Evolutionary conservation across 2,888 invertebrate genomes (phyloP).

Genomic region (Hydroisotoma schaefferi): DNA sequence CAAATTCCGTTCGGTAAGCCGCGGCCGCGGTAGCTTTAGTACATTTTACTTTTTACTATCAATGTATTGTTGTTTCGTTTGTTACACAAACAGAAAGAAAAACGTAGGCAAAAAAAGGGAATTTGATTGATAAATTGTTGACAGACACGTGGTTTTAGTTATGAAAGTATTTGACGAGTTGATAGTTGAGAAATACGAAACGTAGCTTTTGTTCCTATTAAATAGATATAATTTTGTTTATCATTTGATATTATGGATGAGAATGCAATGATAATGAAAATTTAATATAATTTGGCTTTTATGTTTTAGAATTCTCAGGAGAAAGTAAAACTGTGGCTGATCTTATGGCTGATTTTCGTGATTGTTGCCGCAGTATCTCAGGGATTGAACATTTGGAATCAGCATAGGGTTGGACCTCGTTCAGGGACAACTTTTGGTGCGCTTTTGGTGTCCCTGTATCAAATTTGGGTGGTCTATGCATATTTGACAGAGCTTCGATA

Average conservation of each 20-base stretch:
- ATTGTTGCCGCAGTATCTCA: conserved; percentile 30
- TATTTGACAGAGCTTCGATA: conserved; percentile 39
- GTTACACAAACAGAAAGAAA: too few species aligned
- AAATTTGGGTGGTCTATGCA: conserved; percentile 45
- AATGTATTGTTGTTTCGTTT: too few species aligned
- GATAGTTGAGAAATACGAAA: too few species aligned
- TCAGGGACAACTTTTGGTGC: conserved; percentile 16
- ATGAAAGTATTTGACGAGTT: too few species aligned
- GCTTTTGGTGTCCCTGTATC: conserved; percentile 25
- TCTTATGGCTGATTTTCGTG: conserved; percentile 35
- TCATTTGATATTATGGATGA: too few species aligned
- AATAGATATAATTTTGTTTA: background rate
- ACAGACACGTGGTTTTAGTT: too few species aligned
- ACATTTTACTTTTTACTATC: too few species aligned
- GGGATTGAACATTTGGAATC: conserved; percentile 26
- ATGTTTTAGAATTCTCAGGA: conserved; percentile 35
- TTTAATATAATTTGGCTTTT: too few species aligned
- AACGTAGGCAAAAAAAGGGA: too few species aligned
- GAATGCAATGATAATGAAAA: background rate
- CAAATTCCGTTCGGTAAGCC: too few species aligned
- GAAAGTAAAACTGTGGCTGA: conserved; percentile 41
- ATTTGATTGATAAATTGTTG: too few species aligned
- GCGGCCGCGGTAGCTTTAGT: background rate
- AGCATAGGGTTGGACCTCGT: conserved; percentile 3
- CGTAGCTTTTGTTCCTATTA: background rate